These are phyloP conservation scores for Chaetodon trifasciatus DNA, from an alignment of 2,797 vertebrate genomes.

Conservation along the genomic window DNA sequence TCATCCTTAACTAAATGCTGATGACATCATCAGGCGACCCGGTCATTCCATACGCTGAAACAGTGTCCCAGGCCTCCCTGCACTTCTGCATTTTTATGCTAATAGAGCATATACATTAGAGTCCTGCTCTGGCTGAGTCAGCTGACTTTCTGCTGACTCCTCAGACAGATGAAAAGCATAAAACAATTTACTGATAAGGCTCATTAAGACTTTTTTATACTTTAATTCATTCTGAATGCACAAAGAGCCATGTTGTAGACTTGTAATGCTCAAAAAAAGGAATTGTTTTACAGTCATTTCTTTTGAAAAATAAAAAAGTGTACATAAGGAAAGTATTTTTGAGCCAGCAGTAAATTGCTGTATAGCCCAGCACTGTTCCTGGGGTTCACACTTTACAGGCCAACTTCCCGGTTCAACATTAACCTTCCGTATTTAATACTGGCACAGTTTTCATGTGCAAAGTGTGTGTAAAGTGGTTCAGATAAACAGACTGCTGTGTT, in stretches of 20 bases:
- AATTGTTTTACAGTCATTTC: not conserved
- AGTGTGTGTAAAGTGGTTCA: not conserved
- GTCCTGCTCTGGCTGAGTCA: not conserved
- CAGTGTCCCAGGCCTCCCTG: not conserved
- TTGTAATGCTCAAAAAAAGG: not conserved
- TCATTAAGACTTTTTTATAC: not conserved
- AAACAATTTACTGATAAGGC: constrained; percentile 7
- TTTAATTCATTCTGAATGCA: not conserved
- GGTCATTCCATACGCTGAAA: not conserved
- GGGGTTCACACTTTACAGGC: not conserved
- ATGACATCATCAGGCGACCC: not conserved
- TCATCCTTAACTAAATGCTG: not conserved
- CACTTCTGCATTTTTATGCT: not conserved
- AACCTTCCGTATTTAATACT: not conserved
- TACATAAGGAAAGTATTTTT: too few species aligned
- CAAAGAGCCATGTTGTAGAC: not conserved
- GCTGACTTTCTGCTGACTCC: constrained; percentile 17
- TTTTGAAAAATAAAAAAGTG: not conserved
- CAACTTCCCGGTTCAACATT: constrained; percentile 32
- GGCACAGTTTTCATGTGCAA: not conserved
- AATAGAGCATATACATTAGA: not conserved
- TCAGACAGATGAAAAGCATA: not conserved
- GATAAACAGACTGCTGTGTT: not conserved
- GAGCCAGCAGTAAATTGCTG: not conserved
- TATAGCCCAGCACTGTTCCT: not conserved